These are phyloP conservation scores for Spinus olivaceus DNA, from an alignment of 2,797 vertebrate species.

Conservation along the genomic window DNA sequence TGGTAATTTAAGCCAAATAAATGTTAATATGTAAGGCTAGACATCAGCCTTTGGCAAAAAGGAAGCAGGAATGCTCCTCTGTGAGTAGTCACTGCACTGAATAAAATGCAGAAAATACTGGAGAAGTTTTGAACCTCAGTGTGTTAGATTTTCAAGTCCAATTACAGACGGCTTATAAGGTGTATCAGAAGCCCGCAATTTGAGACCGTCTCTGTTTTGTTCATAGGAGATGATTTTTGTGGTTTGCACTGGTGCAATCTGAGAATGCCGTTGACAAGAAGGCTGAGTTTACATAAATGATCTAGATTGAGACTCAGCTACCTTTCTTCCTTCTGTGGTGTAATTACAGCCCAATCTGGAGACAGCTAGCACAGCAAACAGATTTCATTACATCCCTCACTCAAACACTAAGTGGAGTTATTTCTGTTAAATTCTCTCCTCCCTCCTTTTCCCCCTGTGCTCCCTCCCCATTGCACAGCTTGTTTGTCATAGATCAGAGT, in stretches of 20 bases:
- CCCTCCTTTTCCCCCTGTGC: neutral
- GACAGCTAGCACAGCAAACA: slow-evolving; percentile 85
- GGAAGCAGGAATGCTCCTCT: neutral
- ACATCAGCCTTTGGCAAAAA: neutral
- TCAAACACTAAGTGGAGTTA: slow-evolving; percentile 76
- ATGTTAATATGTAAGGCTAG: slow-evolving; percentile 19
- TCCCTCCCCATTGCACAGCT: slow-evolving; percentile 13
- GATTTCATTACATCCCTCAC: slow-evolving; percentile 82
- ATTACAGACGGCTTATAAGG: slow-evolving; percentile 71
- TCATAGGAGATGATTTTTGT: slow-evolving; percentile 83
- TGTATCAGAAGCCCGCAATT: slow-evolving; percentile 62
- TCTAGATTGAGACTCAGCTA: slow-evolving; percentile 78
- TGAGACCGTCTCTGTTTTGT: slow-evolving; percentile 79
- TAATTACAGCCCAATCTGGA: slow-evolving; percentile 89
- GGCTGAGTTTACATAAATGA: slow-evolving; percentile 86
- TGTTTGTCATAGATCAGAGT: slow-evolving; percentile 35
- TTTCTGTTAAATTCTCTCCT: slow-evolving; percentile 72
- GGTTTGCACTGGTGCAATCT: slow-evolving; percentile 80
- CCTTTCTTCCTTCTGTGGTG: slow-evolving; percentile 83
- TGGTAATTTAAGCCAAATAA: slow-evolving; percentile 24
- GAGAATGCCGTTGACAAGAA: slow-evolving; percentile 82
- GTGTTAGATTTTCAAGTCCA: slow-evolving; percentile 66
- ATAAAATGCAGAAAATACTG: slow-evolving; percentile 17
- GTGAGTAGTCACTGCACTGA: neutral
- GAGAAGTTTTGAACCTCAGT: slow-evolving; percentile 65